Conservation (phyloP, 2,888 invertebrate genomes). For the Lycaena phlaeas region DNA sequence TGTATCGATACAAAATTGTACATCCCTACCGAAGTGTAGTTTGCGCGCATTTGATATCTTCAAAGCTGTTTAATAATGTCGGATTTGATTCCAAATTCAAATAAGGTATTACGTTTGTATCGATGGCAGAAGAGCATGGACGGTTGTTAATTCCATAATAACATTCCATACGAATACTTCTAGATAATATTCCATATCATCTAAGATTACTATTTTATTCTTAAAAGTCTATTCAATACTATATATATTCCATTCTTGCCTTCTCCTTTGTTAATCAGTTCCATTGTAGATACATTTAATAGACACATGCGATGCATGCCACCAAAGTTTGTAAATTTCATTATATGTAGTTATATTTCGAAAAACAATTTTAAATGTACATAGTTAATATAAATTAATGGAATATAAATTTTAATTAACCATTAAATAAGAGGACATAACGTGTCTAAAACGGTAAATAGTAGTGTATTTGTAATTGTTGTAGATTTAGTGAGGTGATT, state of each 20-base stretch:
- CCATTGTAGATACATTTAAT: constrained; percentile 43
- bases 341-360: constrained; percentile 67
- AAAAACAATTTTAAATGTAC: constrained; percentile 69
- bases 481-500: constrained; percentile 64
- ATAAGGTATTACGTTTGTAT: neutral
- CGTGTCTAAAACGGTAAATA: constrained; percentile 66
- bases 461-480: constrained; percentile 71
- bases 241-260: too few species aligned
- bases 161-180: constrained; percentile 53
- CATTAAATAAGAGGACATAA: constrained; percentile 55
- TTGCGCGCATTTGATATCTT: constrained; percentile 6
- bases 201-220: constrained; percentile 24
- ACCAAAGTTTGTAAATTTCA: constrained; percentile 73
- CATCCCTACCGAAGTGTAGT: neutral
- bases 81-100: neutral
- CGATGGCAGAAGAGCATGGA: neutral
- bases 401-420: constrained; percentile 55
- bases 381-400: constrained; percentile 62
- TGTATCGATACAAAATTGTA: neutral
- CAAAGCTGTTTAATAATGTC: neutral
- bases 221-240: constrained; percentile 22
- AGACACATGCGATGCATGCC: constrained; percentile 61
- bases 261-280: constrained; percentile 31
- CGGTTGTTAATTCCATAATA: constrained; percentile 11
- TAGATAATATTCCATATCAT: constrained; percentile 28